These are phyloP conservation scores for Sitobion miscanthi DNA, from an alignment of 1,140 invertebrate genomes.

Conservation along the genomic window DNA sequence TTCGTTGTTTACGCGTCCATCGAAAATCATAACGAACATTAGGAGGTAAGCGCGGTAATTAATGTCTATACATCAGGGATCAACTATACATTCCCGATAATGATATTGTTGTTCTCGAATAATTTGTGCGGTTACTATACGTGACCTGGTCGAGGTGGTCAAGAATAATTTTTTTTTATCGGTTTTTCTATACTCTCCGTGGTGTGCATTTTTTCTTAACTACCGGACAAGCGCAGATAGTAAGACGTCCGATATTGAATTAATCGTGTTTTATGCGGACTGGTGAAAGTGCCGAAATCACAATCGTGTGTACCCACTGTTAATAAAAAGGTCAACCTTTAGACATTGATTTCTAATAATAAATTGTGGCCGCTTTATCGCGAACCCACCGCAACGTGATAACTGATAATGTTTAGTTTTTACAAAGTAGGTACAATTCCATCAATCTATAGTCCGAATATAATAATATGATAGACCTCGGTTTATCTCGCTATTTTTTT, in stretches of 20 bases:
- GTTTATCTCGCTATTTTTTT: conserved; percentile 15
- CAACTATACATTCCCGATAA: not conserved
- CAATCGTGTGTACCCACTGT: not conserved
- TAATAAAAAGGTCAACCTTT: conserved; percentile 31
- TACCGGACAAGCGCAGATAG: conserved; percentile 9
- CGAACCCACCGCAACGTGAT: not conserved
- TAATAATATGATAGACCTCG: conserved; percentile 7
- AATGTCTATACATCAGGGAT: not conserved
- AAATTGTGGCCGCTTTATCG: conserved; percentile 21
- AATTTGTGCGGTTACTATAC: not conserved
- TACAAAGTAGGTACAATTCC: not conserved
- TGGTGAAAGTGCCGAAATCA: conserved; percentile 35
- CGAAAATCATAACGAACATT: not conserved
- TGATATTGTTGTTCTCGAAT: not conserved
- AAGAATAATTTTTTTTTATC: conserved; percentile 27
- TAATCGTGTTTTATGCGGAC: conserved; percentile 11
- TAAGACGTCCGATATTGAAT: not conserved
- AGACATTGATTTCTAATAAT: conserved; percentile 15
- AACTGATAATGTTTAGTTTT: conserved; percentile 1
- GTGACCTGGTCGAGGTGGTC: not conserved
- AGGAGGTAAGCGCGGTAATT: not conserved
- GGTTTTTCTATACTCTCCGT: not conserved
- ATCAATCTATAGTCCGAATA: conserved; percentile 20
- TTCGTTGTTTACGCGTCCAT: not conserved
- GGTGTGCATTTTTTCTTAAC: not conserved